Percentiles rank a stretch among this genome's conserved stretches.
phyloP scores from a whole-genome alignment of 2,113 vertebrate genomes.

The Tangachromis dhanisi region DNA sequence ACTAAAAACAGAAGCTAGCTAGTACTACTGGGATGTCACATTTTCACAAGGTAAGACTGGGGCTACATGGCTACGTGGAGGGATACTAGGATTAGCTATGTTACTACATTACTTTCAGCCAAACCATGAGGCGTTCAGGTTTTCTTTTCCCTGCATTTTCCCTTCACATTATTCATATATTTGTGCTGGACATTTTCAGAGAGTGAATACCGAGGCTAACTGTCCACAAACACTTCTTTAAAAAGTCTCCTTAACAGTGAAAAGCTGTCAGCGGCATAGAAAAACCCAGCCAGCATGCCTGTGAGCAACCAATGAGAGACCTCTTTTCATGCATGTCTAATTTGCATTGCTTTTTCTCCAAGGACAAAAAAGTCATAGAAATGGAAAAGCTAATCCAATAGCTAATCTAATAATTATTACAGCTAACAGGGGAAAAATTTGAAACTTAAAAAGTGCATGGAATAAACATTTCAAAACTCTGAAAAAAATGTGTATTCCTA shows the following conservation, averaged over 20 bases:
- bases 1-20: not conserved
- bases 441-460: not conserved
- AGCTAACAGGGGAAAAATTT: not conserved
- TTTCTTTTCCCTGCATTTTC: not conserved
- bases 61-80: not conserved
- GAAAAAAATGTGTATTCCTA: not conserved
- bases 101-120: not conserved
- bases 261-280: accelerated
- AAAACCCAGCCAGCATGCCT: not conserved
- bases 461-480: not conserved
- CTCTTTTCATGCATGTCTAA: not conserved
- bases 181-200: not conserved
- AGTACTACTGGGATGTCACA: not conserved
- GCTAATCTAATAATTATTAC: not conserved
- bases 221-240: not conserved
- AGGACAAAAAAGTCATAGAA: not conserved
- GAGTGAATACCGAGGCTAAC: not conserved
- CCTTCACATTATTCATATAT: not conserved
- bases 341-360: not conserved
- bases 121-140: not conserved
- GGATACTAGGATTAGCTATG: not conserved
- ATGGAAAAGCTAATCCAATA: not conserved
- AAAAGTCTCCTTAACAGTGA: not conserved
- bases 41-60: not conserved
- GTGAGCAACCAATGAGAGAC: not conserved